phyloP scores from a whole-genome alignment of 1,140 invertebrate genomes.

The Drosophila sulfurigaster region DNA sequence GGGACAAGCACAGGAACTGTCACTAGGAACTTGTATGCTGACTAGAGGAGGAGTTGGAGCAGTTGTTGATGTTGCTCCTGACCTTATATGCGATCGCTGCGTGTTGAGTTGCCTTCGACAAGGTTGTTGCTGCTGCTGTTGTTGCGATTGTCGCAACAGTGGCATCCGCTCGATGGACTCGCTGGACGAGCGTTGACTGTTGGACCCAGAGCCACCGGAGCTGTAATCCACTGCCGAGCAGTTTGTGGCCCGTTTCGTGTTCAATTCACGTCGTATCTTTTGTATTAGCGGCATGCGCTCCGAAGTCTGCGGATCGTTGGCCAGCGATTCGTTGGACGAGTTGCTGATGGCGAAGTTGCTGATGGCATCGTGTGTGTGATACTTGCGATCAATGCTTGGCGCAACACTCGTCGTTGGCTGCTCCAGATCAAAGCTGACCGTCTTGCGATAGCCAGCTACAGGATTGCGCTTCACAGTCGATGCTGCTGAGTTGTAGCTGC shows the following conservation, averaged over 20 bases:
- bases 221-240: conserved; percentile 61
- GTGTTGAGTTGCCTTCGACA: conserved; percentile 66
- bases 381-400: conserved; percentile 72
- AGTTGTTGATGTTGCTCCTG: conserved; percentile 40
- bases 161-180: conserved; percentile 81
- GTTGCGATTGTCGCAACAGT: conserved; percentile 49
- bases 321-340: conserved; percentile 67
- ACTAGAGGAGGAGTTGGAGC: conserved; percentile 46
- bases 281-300: conserved; percentile 76
- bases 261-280: conserved; percentile 76
- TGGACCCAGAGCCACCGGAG: conserved; percentile 75
- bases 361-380: conserved; percentile 80
- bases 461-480: conserved; percentile 49
- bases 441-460: conserved; percentile 72
- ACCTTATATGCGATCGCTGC: conserved; percentile 78
- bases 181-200: conserved; percentile 77
- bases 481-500: conserved; percentile 12
- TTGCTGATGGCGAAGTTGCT: conserved; percentile 58
- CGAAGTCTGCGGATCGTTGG: conserved; percentile 33
- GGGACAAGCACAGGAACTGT: conserved; percentile 82
- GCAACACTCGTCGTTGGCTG: conserved; percentile 43
- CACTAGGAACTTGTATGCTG: conserved; percentile 82
- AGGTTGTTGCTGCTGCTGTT: conserved; percentile 30
- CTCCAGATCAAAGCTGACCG: conserved; percentile 83
- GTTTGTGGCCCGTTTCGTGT: conserved; percentile 74